Percentiles rank a stretch among this genome's conserved stretches.
These are phyloP conservation scores for Gymnogyps californianus DNA, from an alignment of 2,113 vertebrate genomes.

Conservation along the genomic window DNA sequence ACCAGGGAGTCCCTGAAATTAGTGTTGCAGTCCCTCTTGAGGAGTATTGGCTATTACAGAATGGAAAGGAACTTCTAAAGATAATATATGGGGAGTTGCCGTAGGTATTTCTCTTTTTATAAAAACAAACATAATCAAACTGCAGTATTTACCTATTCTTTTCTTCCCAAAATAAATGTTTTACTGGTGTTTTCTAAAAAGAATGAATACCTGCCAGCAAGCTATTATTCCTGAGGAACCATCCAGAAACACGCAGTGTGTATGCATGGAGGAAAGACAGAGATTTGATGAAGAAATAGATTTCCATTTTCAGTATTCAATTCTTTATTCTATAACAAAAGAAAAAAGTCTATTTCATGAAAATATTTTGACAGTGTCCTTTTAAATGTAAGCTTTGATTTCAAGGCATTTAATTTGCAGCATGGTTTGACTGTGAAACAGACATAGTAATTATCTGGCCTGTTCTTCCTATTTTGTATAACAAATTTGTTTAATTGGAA, in stretches of 20 bases:
- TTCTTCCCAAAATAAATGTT: background rate
- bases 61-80: background rate
- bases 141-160: background rate
- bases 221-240: background rate
- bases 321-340: background rate
- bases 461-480: background rate
- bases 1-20: background rate
- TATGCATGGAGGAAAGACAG: background rate
- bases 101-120: background rate
- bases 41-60: background rate
- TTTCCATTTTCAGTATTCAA: background rate
- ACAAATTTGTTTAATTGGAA: conserved; percentile 12
- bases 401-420: conserved; percentile 28
- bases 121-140: background rate
- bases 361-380: conserved; percentile 20
- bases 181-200: background rate
- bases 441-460: conserved; percentile 17
- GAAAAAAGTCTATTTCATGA: background rate
- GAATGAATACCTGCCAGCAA: background rate
- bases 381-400: conserved; percentile 29
- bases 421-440: conserved; percentile 22
- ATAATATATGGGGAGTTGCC: background rate
- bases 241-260: background rate
- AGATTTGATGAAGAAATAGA: background rate
- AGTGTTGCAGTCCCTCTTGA: background rate